Conservation (phyloP, 2,888 invertebrate genomes). For the Ryuthela nishihirai region DNA sequence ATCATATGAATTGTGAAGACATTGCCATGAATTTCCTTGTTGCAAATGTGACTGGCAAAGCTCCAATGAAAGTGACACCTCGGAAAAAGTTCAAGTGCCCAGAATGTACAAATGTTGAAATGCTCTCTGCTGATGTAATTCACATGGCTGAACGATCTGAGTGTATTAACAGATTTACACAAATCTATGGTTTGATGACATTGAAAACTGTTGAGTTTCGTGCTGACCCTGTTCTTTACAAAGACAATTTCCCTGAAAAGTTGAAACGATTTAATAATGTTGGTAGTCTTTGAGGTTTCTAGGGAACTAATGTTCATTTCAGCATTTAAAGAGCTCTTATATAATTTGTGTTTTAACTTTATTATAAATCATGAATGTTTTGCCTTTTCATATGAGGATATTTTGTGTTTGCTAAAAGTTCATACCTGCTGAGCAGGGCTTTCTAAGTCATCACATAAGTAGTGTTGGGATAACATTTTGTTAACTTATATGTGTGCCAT, state of each 20-base stretch:
- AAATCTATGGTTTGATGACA: constrained; percentile 82
- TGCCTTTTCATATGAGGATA: too few species aligned
- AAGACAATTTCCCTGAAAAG: constrained; percentile 77
- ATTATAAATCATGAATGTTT: too few species aligned
- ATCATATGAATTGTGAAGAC: constrained; percentile 96
- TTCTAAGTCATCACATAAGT: too few species aligned
- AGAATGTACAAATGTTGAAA: constrained; percentile 87
- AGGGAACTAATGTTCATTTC: too few species aligned
- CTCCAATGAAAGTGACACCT: constrained; percentile 81
- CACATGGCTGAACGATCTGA: constrained; percentile 91
- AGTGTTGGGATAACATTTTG: too few species aligned
- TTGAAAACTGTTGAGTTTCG: constrained; percentile 83
- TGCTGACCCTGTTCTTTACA: constrained; percentile 90
- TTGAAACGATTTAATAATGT: constrained; percentile 84
- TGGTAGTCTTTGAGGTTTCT: constrained; percentile 68
- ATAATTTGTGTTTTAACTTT: too few species aligned
- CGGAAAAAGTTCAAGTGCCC: constrained; percentile 96
- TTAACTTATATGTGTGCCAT: too few species aligned
- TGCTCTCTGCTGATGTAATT: constrained; percentile 72
- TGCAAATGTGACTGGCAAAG: constrained; percentile 86
- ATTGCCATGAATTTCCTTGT: constrained; percentile 98
- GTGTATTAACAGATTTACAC: constrained; percentile 76
- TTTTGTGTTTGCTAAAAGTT: too few species aligned
- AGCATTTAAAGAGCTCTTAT: too few species aligned
- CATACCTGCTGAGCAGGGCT: too few species aligned